Evolutionary conservation across 2,797 vertebrate genomes (phyloP), one percentile per base, ranked within the genome.

Genomic region (Xenops minutus): DNA sequence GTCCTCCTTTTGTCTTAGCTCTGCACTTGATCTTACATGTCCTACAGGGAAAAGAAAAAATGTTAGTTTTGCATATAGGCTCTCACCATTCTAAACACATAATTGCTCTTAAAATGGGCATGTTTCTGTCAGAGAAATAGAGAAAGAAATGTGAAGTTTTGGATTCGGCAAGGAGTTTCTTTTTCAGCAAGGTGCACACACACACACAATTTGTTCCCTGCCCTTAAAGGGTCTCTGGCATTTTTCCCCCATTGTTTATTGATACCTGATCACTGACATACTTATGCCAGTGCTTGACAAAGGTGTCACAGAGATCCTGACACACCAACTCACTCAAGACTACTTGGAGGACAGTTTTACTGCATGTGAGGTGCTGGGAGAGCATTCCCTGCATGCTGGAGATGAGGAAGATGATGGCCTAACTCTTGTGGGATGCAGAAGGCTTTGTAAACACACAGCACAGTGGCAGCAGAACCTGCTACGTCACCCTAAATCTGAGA

Each of bases 341-440:
- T 26, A 7, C 61, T 41, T 8, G 9, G 7, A 79, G 34, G 17
- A 36, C 75, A n/a, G 32, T 48, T 5, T 1, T 10, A 34, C 32
- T 44, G 3, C 36, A 8, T 0, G 0, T 26, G 36, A 63, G 0
- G 2, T 5, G 39, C n/a, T 29, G 12, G 24, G 27, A 91, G n/a
- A 94, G 26, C 2, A 32, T 85, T 86, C 39, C 51, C 55, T 64
- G 61, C 29, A 52, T 54, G 66, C 54, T 76, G 55, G 48, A 63
- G 41, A 66, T 0, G 24, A 59, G 26, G 69, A 92, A 59, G 67
- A 56, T 22, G 51, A 56, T 16, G 44, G 55, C 6, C 30, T 80
- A 10, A 88, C 34, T 69, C 63, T 41, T 64, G 44, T 59, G 62
- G 41, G 61, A 73, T 20, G 32, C 55, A 83, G 29, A 27, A 26